Conservation (phyloP, 2,888 invertebrate genomes). For the Abrostola triplasia region DNA sequence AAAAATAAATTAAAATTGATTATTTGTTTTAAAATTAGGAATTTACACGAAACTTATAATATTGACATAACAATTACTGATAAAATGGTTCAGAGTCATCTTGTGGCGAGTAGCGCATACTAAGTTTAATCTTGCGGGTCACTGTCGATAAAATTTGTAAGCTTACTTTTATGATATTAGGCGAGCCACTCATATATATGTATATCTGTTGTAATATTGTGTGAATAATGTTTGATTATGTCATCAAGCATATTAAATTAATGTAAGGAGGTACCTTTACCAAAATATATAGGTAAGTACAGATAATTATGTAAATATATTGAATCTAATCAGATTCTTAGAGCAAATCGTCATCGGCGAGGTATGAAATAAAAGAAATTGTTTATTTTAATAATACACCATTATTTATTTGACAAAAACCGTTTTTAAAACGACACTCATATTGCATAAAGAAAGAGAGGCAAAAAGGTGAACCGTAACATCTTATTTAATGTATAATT, state of each 20-base stretch:
- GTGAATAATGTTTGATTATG: no score
- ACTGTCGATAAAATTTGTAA: no score
- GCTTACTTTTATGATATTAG: no score
- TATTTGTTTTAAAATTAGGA: background rate
- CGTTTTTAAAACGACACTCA: conserved; percentile 87
- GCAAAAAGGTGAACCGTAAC: conserved; percentile 82
- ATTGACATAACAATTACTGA: background rate
- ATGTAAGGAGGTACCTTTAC: no score
- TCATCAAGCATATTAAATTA: no score
- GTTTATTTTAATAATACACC: conserved; percentile 77
- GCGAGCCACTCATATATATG: no score
- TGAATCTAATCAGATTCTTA: no score
- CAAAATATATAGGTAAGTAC: no score
- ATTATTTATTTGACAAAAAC: conserved; percentile 85
- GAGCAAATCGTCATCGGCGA: no score
- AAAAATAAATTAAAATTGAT: background rate
- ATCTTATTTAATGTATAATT: conserved; percentile 66
- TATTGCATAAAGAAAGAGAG: conserved; percentile 85
- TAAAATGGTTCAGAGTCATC: conserved; percentile 24
- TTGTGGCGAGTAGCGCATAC: conserved; percentile 34
- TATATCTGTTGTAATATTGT: no score
- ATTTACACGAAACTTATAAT: background rate
- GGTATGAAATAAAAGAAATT: conserved; percentile 57
- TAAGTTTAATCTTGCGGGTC: conserved; percentile 3
- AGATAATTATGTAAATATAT: no score